Conservation (phyloP, 2,113 vertebrate species). For the Siniperca chuatsi region DNA sequence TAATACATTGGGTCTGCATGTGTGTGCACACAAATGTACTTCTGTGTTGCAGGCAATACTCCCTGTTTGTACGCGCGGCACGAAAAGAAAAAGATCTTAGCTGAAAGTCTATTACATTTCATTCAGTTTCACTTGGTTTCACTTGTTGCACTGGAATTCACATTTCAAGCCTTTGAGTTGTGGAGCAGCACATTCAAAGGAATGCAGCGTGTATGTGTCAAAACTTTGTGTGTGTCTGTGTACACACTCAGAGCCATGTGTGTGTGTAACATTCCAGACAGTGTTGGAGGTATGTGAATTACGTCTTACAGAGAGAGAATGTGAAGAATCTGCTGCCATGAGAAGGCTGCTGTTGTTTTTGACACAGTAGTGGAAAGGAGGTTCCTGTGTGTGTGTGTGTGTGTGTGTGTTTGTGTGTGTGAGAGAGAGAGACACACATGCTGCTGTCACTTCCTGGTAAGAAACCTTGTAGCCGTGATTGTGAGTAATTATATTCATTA, state of each 20-base stretch:
- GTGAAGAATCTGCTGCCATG: constrained; percentile 77
- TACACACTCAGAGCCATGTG: constrained; percentile 21
- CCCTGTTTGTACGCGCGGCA: background rate
- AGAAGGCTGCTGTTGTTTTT: constrained; percentile 75
- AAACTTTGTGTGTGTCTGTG: constrained; percentile 22
- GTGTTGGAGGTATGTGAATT: constrained; percentile 80
- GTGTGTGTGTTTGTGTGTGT: constrained; percentile 32
- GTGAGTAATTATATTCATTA: constrained; percentile 29
- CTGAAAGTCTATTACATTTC: background rate
- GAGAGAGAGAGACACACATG: constrained; percentile 2
- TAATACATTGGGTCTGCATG: background rate
- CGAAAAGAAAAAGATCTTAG: background rate
- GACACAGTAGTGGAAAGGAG: constrained; percentile 61
- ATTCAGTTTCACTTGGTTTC: background rate
- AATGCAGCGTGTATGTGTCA: constrained; percentile 62
- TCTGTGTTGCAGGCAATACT: background rate
- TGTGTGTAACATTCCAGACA: constrained; percentile 69
- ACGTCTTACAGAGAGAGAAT: constrained; percentile 78
- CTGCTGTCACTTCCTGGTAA: constrained; percentile 43
- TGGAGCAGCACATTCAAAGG: constrained; percentile 31
- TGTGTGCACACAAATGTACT: background rate
- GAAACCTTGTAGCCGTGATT: constrained; percentile 11
- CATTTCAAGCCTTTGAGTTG: constrained; percentile 23
- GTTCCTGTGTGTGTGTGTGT: constrained; percentile 30
- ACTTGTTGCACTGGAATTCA: constrained; percentile 16